Evolutionary conservation across 2,113 vertebrate species (phyloP), one percentile per base, ranked within the genome.

Genomic region (Callithrix jacchus): DNA sequence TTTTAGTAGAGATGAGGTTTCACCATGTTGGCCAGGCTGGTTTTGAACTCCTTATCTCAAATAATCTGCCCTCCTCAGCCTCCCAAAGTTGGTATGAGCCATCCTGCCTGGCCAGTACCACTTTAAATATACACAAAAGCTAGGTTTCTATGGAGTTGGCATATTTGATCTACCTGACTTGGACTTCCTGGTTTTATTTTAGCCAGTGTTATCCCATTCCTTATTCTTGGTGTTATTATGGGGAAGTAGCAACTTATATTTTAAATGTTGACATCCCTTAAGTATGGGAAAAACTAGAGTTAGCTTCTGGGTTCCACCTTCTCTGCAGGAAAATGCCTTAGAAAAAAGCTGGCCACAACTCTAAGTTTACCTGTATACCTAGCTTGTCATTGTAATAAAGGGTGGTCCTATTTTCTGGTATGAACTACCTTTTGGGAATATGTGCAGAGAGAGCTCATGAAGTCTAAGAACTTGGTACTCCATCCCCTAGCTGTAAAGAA

Each of bases 181-280:
- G 32, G 47, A 89, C 49, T 94, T 95, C n/a, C 47, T 94, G 30
- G 49, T 91, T 82, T 88, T 91, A 92, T 94, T 95, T 96, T 94
- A 88, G 56, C 66, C 7, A 23, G 0, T 85, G 32, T 91, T 94
- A 66, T 89, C 30, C 42, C 74, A 77, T 89, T 30, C 40, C 47
- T 54, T 52, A 91, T 74, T 89, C 88, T 88, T 79, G 12, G 21
- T 92, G 68, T 83, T 90, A 79, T 40, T 90, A 52, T 79, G 1
- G 45, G 45, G 23, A 86, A 89, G 14, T 6, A 61, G 7, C 20
- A 87, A 66, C 70, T 77, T 30, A 40, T 18, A 87, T 79, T 96
- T 89, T 86, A 68, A 80, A 81, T 81, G 12, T 73, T 58, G 32
- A 40, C 30, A 66, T 81, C 35, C 56, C 76, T 25, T 79, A 91